These are phyloP conservation scores for Pantala flavescens DNA, from an alignment of 1,140 invertebrate genomes.

Conservation along the genomic window DNA sequence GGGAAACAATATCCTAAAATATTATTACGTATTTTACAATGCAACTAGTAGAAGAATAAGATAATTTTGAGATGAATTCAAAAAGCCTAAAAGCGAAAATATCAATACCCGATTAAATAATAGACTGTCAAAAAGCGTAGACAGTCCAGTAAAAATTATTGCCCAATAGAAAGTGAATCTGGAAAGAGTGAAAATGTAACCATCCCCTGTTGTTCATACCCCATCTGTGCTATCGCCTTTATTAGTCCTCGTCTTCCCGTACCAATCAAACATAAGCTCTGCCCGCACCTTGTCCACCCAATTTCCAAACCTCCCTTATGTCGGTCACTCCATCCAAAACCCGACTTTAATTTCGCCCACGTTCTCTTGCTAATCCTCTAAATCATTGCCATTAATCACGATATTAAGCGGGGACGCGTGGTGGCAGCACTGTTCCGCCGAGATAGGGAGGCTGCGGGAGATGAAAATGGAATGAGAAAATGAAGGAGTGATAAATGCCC, in stretches of 20 bases:
- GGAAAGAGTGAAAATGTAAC: too few relatives aligned
- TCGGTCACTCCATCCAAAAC: slow-evolving; percentile 4
- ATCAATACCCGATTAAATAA: too few relatives aligned
- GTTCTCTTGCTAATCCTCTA: not conserved
- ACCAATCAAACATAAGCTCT: not conserved
- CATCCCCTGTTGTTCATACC: not conserved
- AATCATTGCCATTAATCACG: slow-evolving; percentile 2
- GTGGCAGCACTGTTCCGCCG: not conserved
- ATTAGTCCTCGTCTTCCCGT: not conserved
- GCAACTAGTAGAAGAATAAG: too few relatives aligned
- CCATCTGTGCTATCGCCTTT: not conserved
- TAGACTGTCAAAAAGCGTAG: too few relatives aligned
- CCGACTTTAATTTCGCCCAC: slow-evolving; percentile 7
- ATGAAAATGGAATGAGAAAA: not conserved
- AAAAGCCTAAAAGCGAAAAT: too few relatives aligned
- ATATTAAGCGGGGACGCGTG: not conserved
- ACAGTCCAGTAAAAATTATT: too few relatives aligned
- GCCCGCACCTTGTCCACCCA: not conserved
- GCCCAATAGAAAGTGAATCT: too few relatives aligned
- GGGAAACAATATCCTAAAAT: too few relatives aligned
- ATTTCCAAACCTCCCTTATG: not conserved
- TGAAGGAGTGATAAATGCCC: not conserved
- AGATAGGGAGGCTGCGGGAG: not conserved
- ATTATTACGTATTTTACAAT: too few relatives aligned
- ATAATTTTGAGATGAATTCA: too few relatives aligned